phyloP scores from a whole-genome alignment of 2,797 vertebrate species.

The Liparis tanakae region DNA sequence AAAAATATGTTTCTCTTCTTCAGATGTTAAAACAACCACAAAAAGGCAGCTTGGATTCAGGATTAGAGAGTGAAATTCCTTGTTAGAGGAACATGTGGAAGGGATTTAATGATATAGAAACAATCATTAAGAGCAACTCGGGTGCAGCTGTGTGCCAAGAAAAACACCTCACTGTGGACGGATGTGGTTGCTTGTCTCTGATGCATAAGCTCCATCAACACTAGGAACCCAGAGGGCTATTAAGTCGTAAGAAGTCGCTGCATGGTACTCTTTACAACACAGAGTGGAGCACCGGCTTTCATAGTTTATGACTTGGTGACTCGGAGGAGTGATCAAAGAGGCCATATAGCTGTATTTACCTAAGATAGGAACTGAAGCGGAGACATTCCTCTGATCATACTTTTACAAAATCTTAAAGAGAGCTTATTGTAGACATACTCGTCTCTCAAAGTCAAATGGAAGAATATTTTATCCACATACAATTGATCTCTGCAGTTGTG shows the following conservation, averaged over 20 bases:
- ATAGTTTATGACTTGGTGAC: conserved; percentile 59
- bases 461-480: background rate
- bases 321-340: conserved; percentile 64
- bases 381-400: conserved; percentile 41
- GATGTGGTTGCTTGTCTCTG: conserved; percentile 42
- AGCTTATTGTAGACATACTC: background rate
- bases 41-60: conserved; percentile 1
- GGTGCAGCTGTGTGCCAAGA: conserved; percentile 43
- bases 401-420: conserved; percentile 7
- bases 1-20: background rate
- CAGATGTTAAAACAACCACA: background rate
- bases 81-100: conserved; percentile 2
- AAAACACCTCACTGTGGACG: conserved; percentile 20
- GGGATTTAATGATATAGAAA: background rate
- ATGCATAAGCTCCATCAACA: conserved; percentile 38
- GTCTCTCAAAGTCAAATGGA: background rate
- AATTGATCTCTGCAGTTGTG: background rate
- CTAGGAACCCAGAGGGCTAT: conserved; percentile 48
- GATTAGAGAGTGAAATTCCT: background rate
- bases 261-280: conserved; percentile 51
- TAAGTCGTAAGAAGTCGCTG: conserved; percentile 50
- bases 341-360: conserved; percentile 58
- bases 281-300: conserved; percentile 51
- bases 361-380: conserved; percentile 42
- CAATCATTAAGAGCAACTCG: conserved; percentile 4